Base-by-base conservation (phyloP, 2,888 invertebrate genomes). In the Calephelis perditalis region DNA sequence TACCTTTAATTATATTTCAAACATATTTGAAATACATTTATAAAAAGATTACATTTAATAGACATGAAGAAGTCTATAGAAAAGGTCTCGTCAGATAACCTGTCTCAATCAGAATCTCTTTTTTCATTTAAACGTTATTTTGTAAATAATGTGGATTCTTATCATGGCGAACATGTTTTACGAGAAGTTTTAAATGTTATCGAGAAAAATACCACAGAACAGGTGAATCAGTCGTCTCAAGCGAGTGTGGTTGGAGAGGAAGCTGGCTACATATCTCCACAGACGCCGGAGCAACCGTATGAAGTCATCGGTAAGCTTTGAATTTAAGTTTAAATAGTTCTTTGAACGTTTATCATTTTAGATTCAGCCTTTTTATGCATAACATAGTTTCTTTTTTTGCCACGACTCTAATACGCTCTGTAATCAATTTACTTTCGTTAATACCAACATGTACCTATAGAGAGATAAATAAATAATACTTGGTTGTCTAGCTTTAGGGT, bases 61-160 rank as follows among this genome's bases (percentile, higher is more conserved):
- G 61, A 62, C 8, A 64, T 65, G 57, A 68, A 67, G 62, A 79
- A 72, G 68, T 75, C 76, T 0, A 54, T 49, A n/a, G 78, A 76
- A 65, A 70, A 68, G 65, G 60, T 69, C 36, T 75, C 78, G 37
- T 78, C 81, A 8, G 74, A 71, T 2, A 76, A 71, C 63, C 78
- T 79, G 0, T 72, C 73, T 3, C 15, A 26, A 54, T 8, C 9
- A 26, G 49, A 59, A 26, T 26, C 12, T 69, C 72, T 2, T 57
- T 91, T 91, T 68, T 84, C 86, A 2, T 81, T 78, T 10, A 91
- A 91, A 73, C 86, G 93, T 52, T 86, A 92, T 73, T 94, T 93
- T 72, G 78, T 93, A 55, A 93, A 93, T 75, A 91, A 92, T 65
- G 77, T 93, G 55, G 93, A 94, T 74, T 90, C 91, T n/a, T 94